Percentiles rank a stretch among this genome's conserved stretches.
These are phyloP conservation scores for Sebastiscus tertius DNA, from an alignment of 2,797 vertebrate species.

Conservation along the genomic window DNA sequence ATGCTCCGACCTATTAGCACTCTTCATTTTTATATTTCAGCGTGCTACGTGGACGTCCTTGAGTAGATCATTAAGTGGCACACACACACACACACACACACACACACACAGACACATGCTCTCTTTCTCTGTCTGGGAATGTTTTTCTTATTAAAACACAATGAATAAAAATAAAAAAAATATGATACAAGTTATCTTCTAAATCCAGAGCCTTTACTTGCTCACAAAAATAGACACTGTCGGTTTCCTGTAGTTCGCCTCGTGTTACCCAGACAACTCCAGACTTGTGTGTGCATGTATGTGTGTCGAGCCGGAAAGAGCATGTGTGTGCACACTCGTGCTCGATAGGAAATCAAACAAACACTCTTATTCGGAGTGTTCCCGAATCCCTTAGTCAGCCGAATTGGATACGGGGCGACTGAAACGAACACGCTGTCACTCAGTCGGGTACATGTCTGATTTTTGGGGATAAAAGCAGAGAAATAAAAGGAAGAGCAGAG, in stretches of 20 bases:
- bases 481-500: slow-evolving; percentile 21
- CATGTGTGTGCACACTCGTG: slow-evolving; percentile 24
- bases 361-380: slow-evolving; percentile 18
- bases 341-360: slow-evolving; percentile 48
- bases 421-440: slow-evolving; percentile 30
- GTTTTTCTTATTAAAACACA: slow-evolving; percentile 5
- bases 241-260: not conserved
- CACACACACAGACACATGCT: not conserved
- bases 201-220: slow-evolving; percentile 1
- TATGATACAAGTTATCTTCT: not conserved
- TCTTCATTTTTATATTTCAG: slow-evolving; percentile 45
- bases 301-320: not conserved
- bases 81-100: not conserved
- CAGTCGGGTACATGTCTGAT: slow-evolving; percentile 10
- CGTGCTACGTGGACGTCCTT: slow-evolving; percentile 28
- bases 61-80: slow-evolving; percentile 29
- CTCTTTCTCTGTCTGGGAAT: not conserved
- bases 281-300: not conserved
- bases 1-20: slow-evolving; percentile 37
- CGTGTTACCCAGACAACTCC: slow-evolving; percentile 15
- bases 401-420: slow-evolving; percentile 13
- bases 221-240: not conserved
- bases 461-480: not conserved
- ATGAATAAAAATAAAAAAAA: slow-evolving; percentile 4
- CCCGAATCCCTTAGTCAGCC: slow-evolving; percentile 32